Base-by-base conservation (phyloP, 2,797 vertebrate species). In the Vespertilio murinus region DNA sequence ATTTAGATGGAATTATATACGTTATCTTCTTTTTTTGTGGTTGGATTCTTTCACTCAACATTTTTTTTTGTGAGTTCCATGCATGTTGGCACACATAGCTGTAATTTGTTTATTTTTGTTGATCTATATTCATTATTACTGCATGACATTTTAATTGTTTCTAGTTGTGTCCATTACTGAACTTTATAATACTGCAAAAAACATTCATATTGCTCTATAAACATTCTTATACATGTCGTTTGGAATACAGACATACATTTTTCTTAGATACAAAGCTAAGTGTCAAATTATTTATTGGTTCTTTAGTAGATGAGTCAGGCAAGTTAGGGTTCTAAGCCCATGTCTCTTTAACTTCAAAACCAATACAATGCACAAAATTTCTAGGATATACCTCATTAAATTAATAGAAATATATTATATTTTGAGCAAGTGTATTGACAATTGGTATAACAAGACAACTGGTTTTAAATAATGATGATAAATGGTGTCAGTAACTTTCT, bases 101-200 rank as follows among this genome's bases (percentile, higher is more conserved):
- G 11, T 85, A 81, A 33, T 71, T 90, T 49, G 18, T 33, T 78
- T 61, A 83, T 75, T 83, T 71, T 79, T 28, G 16, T 25, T 64
- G 2, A 56, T 18, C 54, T 75, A 45, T 65, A 83, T 65, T 78
- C 14, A 89, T 93, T 49, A 77, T 38, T 65, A 54, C 12, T 40
- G 8, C 81, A 25, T 90, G 45, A 81, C 14, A 90, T 52, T 88
- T 96, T 73, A 71, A 56, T 35, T 75, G 33, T 79, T 89, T 83
- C 59, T 71, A 88, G 30, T 56, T 77, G 30, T 18, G 30, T 64
- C 49, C 56, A 33, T n/a, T 77, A 75, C 8, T 91, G 59, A 86
- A 56, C 5, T 45, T 47, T 59, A 71, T 14, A 56, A 30, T 80
- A 74, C 59, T 49, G 3, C 16, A 54, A 86, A 79, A 25, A 65